Base-by-base conservation (phyloP, 2,797 vertebrate genomes). In the Calcarius lapponicus region DNA sequence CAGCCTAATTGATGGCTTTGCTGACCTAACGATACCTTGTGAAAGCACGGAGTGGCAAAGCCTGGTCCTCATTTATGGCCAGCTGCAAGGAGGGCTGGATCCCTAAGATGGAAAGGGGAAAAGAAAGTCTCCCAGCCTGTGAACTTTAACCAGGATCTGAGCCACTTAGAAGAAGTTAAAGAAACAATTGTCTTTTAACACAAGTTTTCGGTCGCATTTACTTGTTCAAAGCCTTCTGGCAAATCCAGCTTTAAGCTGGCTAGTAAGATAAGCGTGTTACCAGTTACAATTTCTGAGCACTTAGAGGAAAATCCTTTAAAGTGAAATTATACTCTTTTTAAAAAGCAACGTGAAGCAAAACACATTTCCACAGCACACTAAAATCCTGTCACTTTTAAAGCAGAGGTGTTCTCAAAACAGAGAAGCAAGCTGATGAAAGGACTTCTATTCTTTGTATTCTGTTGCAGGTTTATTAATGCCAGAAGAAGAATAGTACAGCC, bases 401-500 rank as follows among this genome's bases (percentile, higher is more conserved):
- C 79, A 56, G 81, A 95, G 87, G 86, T 92, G 88, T 94, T 91
- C 91, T 58, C 65, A 36, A 90, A 95, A 88, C 80, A 57, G 78
- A 96, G 92, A 95, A 90, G 42, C 45, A 43, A 90, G 72, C 92
- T 92, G 94, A 94, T 97, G 96, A 98, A 95, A 73, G 58, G 82
- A 94, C 91, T 93, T 98, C 97, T 98, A 95, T 97, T 97, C 98
- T 94, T 94, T 95, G 93, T 97, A 94, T 97, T 98, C 97, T 98
- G 80, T 98, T 98, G 93, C 98, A 99, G 99, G 99, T 99, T 99
- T 98, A 99, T 99, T 98, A 99, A 99, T 79, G 99, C 99, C 98
- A 99, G 99, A 97, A 99, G 99, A 99, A 99, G 99, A 99, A 99
- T 99, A 99, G 99, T 99, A 98, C 99, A 99, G 98, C 99, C 99